Evolutionary conservation across 2,113 vertebrate genomes (phyloP).

Genomic region (Brevimyrus niger): DNA sequence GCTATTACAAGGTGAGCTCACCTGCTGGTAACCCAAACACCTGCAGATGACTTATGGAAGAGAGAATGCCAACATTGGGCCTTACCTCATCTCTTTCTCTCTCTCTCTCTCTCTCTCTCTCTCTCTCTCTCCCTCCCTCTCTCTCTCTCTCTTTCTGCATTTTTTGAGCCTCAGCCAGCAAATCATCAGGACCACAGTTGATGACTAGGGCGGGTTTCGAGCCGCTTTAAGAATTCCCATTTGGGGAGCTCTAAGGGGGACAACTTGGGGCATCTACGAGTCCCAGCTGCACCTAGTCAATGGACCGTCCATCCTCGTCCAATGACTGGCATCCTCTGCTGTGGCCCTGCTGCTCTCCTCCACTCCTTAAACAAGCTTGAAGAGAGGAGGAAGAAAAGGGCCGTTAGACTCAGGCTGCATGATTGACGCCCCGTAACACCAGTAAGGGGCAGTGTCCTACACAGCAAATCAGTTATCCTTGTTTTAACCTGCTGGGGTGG

Average conservation of each 20-base stretch:
- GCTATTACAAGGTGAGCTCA: neutral
- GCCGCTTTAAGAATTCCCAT: neutral
- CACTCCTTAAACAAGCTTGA: neutral
- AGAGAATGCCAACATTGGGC: neutral
- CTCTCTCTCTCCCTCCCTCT: too few species aligned
- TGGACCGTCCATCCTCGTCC: neutral
- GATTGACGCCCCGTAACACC: neutral
- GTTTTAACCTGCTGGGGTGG: neutral
- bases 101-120: neutral
- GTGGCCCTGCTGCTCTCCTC: neutral
- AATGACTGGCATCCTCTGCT: neutral
- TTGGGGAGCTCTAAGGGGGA: neutral
- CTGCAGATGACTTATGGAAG: neutral
- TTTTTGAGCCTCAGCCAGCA: neutral
- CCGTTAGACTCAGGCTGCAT: neutral
- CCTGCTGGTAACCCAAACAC: neutral
- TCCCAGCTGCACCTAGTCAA: neutral
- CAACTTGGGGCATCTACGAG: neutral
- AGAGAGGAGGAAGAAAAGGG: neutral
- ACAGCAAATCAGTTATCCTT: neutral
- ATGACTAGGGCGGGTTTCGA: neutral
- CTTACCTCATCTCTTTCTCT: neutral
- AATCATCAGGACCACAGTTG: neutral
- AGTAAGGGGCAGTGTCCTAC: neutral
- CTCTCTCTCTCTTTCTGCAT: neutral